Percentiles rank a stretch among this genome's conserved stretches.
phyloP scores from a whole-genome alignment of 2,888 invertebrate species.

The Chydorus sphaericus region DNA sequence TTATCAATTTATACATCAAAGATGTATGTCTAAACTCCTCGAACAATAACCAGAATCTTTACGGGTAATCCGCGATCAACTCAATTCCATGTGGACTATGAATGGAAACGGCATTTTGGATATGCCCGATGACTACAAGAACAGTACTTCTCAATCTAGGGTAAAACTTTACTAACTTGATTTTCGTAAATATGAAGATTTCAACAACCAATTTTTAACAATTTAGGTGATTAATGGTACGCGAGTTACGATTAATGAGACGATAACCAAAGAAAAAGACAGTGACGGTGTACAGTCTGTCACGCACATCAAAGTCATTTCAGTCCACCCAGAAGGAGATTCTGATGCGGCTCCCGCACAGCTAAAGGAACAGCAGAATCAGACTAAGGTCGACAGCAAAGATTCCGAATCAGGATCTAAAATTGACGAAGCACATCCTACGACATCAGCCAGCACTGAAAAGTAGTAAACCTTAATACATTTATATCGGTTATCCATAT shows the following conservation, averaged over 20 bases:
- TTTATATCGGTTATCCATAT: neutral
- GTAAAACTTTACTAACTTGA: neutral
- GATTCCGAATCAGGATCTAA: neutral
- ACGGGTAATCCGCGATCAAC: neutral
- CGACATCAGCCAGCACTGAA: neutral
- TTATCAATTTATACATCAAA: too few relatives aligned
- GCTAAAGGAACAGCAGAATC: neutral
- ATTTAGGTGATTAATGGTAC: slow-evolving; percentile 1
- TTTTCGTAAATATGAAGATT: neutral
- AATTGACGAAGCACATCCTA: neutral
- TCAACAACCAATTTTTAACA: neutral
- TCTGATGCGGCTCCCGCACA: neutral
- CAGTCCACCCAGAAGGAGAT: neutral
- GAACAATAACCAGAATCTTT: neutral
- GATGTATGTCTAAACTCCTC: neutral
- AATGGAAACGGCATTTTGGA: neutral
- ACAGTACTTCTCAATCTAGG: neutral
- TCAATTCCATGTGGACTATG: neutral
- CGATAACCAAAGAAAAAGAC: neutral
- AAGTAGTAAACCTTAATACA: neutral
- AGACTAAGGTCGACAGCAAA: neutral
- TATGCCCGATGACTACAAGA: neutral
- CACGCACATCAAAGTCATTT: neutral
- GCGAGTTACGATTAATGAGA: slow-evolving; percentile 6
- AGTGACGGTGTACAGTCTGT: neutral